Conservation (phyloP, 2,113 vertebrate species). For the Cynopterus brachyotis region DNA sequence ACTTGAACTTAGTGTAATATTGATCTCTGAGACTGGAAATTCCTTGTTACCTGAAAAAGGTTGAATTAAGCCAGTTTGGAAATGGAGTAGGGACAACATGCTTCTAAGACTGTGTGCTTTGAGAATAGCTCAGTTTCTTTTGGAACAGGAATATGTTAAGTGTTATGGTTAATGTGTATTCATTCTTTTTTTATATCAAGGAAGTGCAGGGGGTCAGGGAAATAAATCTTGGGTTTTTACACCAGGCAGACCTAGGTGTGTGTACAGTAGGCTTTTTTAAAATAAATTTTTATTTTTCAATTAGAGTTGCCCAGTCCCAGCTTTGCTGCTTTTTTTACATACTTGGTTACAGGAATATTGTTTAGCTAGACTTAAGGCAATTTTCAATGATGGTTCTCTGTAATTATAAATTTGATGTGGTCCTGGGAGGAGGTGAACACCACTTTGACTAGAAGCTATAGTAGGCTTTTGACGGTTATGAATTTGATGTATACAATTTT, state of each 20-base stretch:
- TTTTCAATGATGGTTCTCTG: too few relatives aligned
- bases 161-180: background rate
- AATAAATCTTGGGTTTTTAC: background rate
- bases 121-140: background rate
- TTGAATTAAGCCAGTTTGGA: background rate
- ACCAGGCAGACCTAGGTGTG: background rate
- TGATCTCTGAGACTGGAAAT: background rate
- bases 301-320: too few relatives aligned
- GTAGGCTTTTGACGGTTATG: background rate
- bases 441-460: background rate
- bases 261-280: background rate
- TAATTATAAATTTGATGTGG: too few relatives aligned
- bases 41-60: background rate
- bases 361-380: too few relatives aligned
- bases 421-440: too few relatives aligned
- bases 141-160: background rate
- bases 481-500: slow-evolving; percentile 19
- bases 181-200: background rate
- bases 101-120: background rate
- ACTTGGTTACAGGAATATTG: too few relatives aligned
- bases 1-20: background rate
- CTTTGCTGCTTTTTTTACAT: too few relatives aligned
- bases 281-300: too few relatives aligned
- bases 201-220: background rate
- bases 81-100: background rate